These are phyloP conservation scores for Lepus timidus DNA, from an alignment of 2,113 vertebrate genomes.

Conservation along the genomic window DNA sequence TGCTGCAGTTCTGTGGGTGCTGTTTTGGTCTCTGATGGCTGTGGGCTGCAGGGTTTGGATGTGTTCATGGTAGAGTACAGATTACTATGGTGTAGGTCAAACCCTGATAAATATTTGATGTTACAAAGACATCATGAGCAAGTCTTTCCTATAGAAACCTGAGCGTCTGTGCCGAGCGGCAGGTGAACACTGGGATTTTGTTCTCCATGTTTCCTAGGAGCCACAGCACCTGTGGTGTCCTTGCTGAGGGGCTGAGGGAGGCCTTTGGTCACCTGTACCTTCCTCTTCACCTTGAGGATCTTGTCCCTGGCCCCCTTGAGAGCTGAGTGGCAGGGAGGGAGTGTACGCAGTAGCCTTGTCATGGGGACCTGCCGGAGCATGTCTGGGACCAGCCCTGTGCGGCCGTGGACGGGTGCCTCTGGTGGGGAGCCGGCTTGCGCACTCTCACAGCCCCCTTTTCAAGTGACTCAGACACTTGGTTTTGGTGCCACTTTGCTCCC, in stretches of 20 bases:
- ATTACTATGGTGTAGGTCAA: neutral
- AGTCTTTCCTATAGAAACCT: neutral
- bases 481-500: neutral
- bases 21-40: neutral
- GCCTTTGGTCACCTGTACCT: neutral
- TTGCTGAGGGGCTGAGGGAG: neutral
- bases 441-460: neutral
- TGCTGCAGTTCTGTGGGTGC: neutral
- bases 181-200: neutral
- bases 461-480: neutral
- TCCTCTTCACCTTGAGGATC: neutral
- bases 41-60: neutral
- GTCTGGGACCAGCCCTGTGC: neutral
- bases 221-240: neutral
- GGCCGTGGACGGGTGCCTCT: neutral
- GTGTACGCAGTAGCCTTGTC: neutral
- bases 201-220: neutral
- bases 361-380: constrained; percentile 53
- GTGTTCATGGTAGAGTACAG: neutral
- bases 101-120: neutral
- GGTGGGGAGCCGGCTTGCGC: neutral
- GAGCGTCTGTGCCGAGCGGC: neutral
- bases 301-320: neutral
- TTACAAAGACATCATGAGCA: neutral
- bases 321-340: neutral